Evolutionary conservation across 2,797 vertebrate species (phyloP), one percentile per base, ranked within the genome.

Genomic region (Paratrypauchen microcephalus): DNA sequence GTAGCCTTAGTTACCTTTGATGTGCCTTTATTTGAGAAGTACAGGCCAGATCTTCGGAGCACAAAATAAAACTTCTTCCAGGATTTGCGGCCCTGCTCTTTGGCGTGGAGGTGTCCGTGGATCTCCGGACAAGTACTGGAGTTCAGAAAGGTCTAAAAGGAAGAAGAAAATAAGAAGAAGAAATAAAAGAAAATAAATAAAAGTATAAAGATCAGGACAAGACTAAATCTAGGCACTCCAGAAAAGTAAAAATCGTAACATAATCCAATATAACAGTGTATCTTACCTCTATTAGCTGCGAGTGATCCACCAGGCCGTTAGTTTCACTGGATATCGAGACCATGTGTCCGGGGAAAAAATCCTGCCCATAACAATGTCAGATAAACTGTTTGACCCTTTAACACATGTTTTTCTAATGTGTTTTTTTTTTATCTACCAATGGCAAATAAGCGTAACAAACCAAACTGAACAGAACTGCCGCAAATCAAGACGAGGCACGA

Each of bases 31-130:
- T 94, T 98, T 78, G 98, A 99, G 93, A 96, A 97, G 91, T 99
- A 99, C 72, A 99, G 93, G 58, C 98, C 98, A 24, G 98, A 99
- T 90, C 97, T 93, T 91, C 98, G 93, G 79, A 99, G 90, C 70
- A 99, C 87, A 94, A 99, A 99, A 86, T 95, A 99, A 80, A 94
- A 81, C 90, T 95, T 98, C 90, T 96, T 99, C 97, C 97, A 99
- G 0, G 95, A 94, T 80, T 97, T 99, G 85, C 94, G 97, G 69
- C 95, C 95, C 71, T 95, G 96, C 75, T 99, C 98, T 92, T 95
- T 98, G 78, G 94, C 93, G 65, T 98, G 93, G 76, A 99, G 95
- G 84, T 95, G 95, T 65, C 97, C 96, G 65, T 99, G 97, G 77
- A 99, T 94, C 91, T 99, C 97, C 65, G 97, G 97, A 89, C 96